Conservation (phyloP, 1,140 invertebrate genomes). For the Stegodyphus mimosarum region DNA sequence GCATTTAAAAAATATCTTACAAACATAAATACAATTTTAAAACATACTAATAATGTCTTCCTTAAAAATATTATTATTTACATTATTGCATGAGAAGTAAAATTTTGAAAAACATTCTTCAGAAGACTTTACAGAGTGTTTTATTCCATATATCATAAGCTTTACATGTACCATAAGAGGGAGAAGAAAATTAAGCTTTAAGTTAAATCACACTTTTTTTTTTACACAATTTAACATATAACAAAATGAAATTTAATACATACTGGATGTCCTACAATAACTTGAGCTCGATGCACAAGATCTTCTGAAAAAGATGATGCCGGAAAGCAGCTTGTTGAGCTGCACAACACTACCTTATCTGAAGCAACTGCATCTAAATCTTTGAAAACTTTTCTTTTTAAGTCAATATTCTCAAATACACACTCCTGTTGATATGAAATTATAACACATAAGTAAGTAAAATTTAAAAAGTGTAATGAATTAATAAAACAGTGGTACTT, state of each 20-base stretch:
- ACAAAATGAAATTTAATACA: background rate
- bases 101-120: too few relatives aligned
- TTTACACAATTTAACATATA: background rate
- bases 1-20: too few relatives aligned
- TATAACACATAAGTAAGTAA: background rate
- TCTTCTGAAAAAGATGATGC: constrained; percentile 85
- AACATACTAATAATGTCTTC: too few relatives aligned
- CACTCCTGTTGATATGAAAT: constrained; percentile 77
- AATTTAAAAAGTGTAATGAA: too few relatives aligned
- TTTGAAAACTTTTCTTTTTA: constrained; percentile 85
- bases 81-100: too few relatives aligned
- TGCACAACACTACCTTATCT: constrained; percentile 76
- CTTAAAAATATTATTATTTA: too few relatives aligned
- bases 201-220: background rate
- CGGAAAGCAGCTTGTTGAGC: constrained; percentile 90
- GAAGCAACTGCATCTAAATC: constrained; percentile 80
- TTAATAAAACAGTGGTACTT: too few relatives aligned
- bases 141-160: background rate
- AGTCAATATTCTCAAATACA: constrained; percentile 86
- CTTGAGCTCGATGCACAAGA: constrained; percentile 80
- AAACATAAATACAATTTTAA: too few relatives aligned
- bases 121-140: background rate
- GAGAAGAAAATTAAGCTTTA: too few relatives aligned
- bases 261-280: constrained; percentile 85
- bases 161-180: background rate